Evolutionary conservation across 2,797 vertebrate genomes (phyloP).

Genomic region (Zalophus californianus): DNA sequence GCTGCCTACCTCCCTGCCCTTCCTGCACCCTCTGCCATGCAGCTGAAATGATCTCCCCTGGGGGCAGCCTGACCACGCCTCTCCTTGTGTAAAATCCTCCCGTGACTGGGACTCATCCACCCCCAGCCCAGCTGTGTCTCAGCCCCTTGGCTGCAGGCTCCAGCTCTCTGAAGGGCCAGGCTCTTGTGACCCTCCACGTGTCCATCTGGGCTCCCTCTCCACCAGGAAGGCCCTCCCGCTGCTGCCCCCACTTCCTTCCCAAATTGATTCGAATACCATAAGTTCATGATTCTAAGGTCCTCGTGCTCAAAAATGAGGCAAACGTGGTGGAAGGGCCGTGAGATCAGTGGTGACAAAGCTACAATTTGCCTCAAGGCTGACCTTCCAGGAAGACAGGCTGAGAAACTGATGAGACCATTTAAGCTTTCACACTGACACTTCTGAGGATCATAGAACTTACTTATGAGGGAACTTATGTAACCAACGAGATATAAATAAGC

Average conservation of each 20-base stretch:
- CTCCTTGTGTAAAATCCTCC: not conserved
- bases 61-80: not conserved
- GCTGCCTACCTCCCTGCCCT: not conserved
- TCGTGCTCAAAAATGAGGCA: not conserved
- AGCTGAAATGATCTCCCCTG: not conserved
- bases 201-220: not conserved
- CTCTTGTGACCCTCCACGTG: accelerated
- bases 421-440: constrained; percentile 45
- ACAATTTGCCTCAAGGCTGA: constrained; percentile 55
- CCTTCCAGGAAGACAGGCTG: constrained; percentile 49
- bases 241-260: not conserved
- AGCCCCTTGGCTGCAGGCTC: not conserved
- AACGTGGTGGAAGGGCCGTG: not conserved
- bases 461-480: constrained; percentile 56
- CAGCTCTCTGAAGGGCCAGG: not conserved
- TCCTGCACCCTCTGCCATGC: accelerated
- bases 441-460: not conserved
- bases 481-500: constrained; percentile 75
- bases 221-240: not conserved
- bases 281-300: not conserved
- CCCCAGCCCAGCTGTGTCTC: accelerated
- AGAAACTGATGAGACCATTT: constrained; percentile 61
- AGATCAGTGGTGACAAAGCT: not conserved
- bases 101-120: accelerated
- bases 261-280: not conserved